phyloP scores from a whole-genome alignment of 1,140 invertebrate genomes.

The Aphelenchoides avenae region DNA sequence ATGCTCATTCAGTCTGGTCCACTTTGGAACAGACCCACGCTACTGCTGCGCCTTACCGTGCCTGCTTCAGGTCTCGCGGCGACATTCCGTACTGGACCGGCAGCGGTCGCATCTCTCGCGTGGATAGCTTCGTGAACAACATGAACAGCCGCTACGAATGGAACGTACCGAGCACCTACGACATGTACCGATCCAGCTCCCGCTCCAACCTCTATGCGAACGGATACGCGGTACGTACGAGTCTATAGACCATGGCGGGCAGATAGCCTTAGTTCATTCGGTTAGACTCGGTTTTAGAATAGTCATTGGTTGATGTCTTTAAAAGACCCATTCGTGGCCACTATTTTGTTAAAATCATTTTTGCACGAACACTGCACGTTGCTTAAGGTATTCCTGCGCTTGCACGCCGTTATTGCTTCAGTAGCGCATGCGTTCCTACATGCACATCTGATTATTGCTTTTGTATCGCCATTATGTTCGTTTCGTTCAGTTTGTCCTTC shows the following conservation, averaged over 20 bases:
- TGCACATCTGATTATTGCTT: neutral
- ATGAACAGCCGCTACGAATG: slow-evolving; percentile 52
- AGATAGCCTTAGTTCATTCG: neutral
- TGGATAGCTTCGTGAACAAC: slow-evolving; percentile 56
- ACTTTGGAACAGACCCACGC: no score
- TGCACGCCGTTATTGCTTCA: neutral
- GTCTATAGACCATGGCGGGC: slow-evolving; percentile 14
- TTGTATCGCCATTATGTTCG: neutral
- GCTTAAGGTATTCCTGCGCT: slow-evolving; percentile 1
- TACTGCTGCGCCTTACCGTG: no score
- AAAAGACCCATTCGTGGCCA: no score
- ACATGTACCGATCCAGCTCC: slow-evolving; percentile 51
- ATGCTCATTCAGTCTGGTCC: no score
- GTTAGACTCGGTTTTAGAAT: slow-evolving; percentile 9
- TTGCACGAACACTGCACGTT: slow-evolving; percentile 10
- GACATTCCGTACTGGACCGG: slow-evolving; percentile 54
- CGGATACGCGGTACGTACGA: slow-evolving; percentile 49
- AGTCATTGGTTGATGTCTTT: no score
- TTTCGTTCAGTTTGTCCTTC: no score
- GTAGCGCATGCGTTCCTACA: neutral
- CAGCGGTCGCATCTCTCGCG: slow-evolving; percentile 53
- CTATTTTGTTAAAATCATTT: slow-evolving; percentile 19
- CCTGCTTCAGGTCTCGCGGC: slow-evolving; percentile 52
- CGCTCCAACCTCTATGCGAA: slow-evolving; percentile 42
- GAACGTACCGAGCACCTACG: slow-evolving; percentile 52